Conservation (phyloP, 2,113 vertebrate genomes). For the Thunnus maccoyii region DNA sequence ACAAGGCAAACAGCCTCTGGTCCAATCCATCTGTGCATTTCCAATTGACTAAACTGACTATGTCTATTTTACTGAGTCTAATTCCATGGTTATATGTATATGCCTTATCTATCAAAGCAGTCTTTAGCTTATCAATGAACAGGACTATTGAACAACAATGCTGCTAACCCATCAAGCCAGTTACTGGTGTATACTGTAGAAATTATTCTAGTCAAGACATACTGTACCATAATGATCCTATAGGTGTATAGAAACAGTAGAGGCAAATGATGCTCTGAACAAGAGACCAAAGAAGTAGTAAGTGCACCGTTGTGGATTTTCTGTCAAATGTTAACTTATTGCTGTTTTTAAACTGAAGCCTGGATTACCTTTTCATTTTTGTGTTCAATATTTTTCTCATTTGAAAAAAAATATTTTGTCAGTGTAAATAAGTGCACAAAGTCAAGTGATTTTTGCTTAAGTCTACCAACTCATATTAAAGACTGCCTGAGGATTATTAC, state of each 20-base stretch:
- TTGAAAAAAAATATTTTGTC: conserved; percentile 66
- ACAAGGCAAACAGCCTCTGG: conserved; percentile 32
- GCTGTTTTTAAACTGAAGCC: conserved; percentile 71
- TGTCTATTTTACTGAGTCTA: conserved; percentile 75
- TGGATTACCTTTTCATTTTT: conserved; percentile 72
- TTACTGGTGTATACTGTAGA: conserved; percentile 71
- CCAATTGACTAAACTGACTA: conserved; percentile 58
- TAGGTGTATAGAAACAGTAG: conserved; percentile 44
- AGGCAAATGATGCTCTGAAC: conserved; percentile 52
- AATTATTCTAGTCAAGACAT: conserved; percentile 51
- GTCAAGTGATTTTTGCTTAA: conserved; percentile 73
- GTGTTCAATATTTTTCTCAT: conserved; percentile 60
- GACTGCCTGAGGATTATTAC: conserved; percentile 76
- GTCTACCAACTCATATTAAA: conserved; percentile 72
- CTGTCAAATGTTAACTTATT: conserved; percentile 72
- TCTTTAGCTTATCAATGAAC: conserved; percentile 76
- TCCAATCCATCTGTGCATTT: conserved; percentile 66
- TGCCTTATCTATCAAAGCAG: conserved; percentile 77
- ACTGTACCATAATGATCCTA: conserved; percentile 48
- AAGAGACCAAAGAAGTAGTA: conserved; percentile 59
- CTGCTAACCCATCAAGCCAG: conserved; percentile 75
- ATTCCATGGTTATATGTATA: conserved; percentile 68
- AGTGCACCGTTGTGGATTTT: conserved; percentile 64
- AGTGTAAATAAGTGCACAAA: conserved; percentile 77
- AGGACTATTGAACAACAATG: conserved; percentile 79